Base-by-base conservation (phyloP, 2,888 invertebrate genomes). In the Enchytraeus crypticus region DNA sequence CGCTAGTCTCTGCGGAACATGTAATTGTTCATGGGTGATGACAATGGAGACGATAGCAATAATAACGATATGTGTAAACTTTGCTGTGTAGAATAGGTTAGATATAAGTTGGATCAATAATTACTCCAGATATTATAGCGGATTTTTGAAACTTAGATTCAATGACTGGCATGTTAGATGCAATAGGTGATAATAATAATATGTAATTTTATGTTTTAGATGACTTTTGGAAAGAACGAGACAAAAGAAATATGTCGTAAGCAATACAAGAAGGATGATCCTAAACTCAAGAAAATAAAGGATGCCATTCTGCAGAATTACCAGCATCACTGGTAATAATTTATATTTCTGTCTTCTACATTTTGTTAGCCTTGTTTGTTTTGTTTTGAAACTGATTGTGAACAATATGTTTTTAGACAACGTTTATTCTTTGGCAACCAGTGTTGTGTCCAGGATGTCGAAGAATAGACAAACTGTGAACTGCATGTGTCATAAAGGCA, bases 261-360 rank as follows among this genome's bases (percentile, higher is more conserved):
- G 77, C 81, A 75, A 0, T 97, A 97, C 75, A 82, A 81, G 45
- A 84, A 84, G 0, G 85, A 84, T 5, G 62, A 84, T 51, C 61
- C 84, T 49, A 87, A 87, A 71, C 80, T 98, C 71, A 87, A 88
- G 72, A 85, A 88, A 21, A 82, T 98, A 62, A 88, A 89, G 77
- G 89, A 89, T 81, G 96, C 93, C 63, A 92, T 95, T 83, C 87
- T 88, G 63, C 82, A 93, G 58, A 96, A 96, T 79, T 98, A 98
- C 79, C 92, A 96, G 73, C 97, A 98, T 80, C 97, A 98, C 79
- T 98, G 97, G 97, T 83, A 69, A 58, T 57, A 26, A 26, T 21
- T 26, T 23, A 21, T 23, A 23, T 30, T 21, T 11, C 23, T 18
- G 8, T 34, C 11, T 3, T 26, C 27, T n/a, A 29, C 51, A 1